Base-by-base conservation (phyloP, 2,888 invertebrate species). In the Mystacides longicornis region DNA sequence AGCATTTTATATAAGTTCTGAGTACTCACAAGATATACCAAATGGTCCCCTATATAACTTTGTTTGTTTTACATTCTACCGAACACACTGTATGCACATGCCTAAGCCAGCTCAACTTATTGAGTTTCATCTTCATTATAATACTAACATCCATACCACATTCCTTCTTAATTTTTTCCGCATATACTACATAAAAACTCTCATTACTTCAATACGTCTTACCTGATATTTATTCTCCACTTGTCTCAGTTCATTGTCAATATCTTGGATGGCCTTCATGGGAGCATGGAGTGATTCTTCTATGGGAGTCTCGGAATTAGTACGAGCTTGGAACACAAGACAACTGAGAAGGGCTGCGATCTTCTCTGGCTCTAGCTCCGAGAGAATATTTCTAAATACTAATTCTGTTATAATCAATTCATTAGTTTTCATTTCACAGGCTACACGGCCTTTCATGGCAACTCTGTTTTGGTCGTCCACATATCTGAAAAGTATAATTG, bases 351-450 rank as follows among this genome's bases (percentile, higher is more conserved):
- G 70, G 0, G 97, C 95, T 0, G 96, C 97, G 47, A 98, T 94
- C 73, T 97, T 96, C 0, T 91, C 87, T 0, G 94, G 89, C 60
- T 85, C 82, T 59, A 93, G 81, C 65, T 90, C 86, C 0, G 89
- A 89, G 62, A 99, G 82, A 51, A 91, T 84, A 69, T 96, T 94
- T 60, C 91, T 83, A 63, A 97, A 85, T 33, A 98, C 88, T 47
- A 99, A 74, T 69, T 99, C 98, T 0, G 98, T 97, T 59, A 98
- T 87, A 52, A 99, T 81, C 19, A 99, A 75, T 69, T 94, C 97
- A 65, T 91, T 89, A 63, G 83, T 87, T 45, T 89, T 87, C 81
- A 93, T 89, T 72, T 88, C 86, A 65, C 92, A 87, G 1, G 93
- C 93, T 1, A 93, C 90, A 56, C 87, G 80, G 1, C 94, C 94